These are phyloP conservation scores for Pachliopta kotzebuea DNA, from an alignment of 2,888 invertebrate species.

Conservation along the genomic window DNA sequence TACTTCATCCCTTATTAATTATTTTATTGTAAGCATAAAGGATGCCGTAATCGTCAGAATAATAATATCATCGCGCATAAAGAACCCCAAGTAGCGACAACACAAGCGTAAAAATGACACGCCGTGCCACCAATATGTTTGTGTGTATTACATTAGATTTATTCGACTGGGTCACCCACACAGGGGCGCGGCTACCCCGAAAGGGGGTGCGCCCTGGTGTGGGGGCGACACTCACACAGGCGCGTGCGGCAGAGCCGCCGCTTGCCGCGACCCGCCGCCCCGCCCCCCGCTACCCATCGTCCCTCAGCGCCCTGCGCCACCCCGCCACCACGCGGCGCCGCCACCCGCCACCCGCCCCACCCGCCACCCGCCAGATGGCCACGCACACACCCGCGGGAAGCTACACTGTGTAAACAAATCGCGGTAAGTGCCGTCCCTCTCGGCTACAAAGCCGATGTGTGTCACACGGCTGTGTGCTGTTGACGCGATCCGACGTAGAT, in stretches of 20 bases:
- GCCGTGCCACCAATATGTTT: conserved; percentile 76
- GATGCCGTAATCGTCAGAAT: conserved; percentile 80
- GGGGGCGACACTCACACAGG: conserved; percentile 65
- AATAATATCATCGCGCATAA: conserved; percentile 79
- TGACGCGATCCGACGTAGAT: conserved; percentile 71
- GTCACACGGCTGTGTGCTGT: conserved; percentile 72
- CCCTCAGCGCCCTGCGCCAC: too few species aligned
- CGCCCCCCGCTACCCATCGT: conserved; percentile 54
- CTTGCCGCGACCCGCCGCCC: too few species aligned
- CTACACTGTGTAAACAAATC: conserved; percentile 79
- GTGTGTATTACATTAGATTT: conserved; percentile 78
- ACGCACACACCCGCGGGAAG: conserved; percentile 75
- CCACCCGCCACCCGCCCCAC: too few species aligned
- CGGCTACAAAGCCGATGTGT: conserved; percentile 67
- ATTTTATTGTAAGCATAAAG: conserved; percentile 80
- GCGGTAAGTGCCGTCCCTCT: conserved; percentile 70
- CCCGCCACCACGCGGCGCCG: conserved; percentile 41
- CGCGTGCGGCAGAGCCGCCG: conserved; percentile 39
- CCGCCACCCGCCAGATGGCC: conserved; percentile 70
- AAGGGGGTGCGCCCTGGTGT: conserved; percentile 61
- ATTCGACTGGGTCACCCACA: conserved; percentile 79
- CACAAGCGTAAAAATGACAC: conserved; percentile 80
- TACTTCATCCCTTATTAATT: conserved; percentile 80
- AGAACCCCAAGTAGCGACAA: conserved; percentile 78
- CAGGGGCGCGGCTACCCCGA: conserved; percentile 60